Evolutionary conservation across 2,797 vertebrate species (phyloP).

Genomic region (Uromys caudimaculatus): DNA sequence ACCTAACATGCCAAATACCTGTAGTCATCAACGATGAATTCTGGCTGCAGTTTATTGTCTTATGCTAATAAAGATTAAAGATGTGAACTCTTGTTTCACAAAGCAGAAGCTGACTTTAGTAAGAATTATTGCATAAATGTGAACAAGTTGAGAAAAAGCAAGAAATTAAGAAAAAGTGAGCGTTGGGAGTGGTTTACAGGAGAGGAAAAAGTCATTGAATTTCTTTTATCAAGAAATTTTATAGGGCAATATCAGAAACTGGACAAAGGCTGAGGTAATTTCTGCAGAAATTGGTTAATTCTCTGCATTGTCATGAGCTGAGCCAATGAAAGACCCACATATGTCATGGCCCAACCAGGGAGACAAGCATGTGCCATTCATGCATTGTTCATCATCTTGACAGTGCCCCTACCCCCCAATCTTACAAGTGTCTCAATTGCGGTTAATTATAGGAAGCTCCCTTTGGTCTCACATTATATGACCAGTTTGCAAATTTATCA

Average conservation of each 20-base stretch:
- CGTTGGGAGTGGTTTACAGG: neutral
- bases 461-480: neutral
- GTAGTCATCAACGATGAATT: neutral
- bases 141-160: too few relatives aligned
- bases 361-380: too few relatives aligned
- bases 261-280: neutral
- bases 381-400: neutral
- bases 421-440: neutral
- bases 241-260: neutral
- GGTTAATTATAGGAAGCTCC: too few relatives aligned
- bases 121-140: neutral
- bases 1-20: neutral
- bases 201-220: neutral
- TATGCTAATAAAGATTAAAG: neutral
- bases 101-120: neutral
- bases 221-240: neutral
- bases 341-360: neutral
- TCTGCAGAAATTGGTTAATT: neutral
- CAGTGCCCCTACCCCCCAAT: too few relatives aligned
- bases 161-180: too few relatives aligned
- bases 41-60: neutral
- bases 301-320: too few relatives aligned
- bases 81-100: neutral
- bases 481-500: neutral
- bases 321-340: neutral